Conservation (phyloP, 2,113 vertebrate species). For the Rhabdornis inornatus region DNA sequence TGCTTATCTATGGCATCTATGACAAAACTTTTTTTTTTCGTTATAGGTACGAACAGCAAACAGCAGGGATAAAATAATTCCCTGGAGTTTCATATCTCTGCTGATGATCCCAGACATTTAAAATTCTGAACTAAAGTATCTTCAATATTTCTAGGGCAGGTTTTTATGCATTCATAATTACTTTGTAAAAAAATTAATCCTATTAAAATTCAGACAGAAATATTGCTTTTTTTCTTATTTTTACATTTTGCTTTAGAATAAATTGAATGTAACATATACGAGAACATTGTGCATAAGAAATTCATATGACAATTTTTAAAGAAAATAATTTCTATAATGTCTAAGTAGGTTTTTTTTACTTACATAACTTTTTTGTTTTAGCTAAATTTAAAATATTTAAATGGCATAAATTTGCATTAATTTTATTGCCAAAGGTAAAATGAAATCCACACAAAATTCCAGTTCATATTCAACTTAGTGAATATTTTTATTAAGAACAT, state of each 20-base stretch:
- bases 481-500: not conserved
- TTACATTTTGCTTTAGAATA: not conserved
- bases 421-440: not conserved
- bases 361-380: not conserved
- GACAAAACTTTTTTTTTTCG: not conserved
- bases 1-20: not conserved
- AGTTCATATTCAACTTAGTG: not conserved
- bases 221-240: not conserved
- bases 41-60: not conserved
- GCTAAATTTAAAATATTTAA: not conserved
- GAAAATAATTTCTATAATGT: not conserved
- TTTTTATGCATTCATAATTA: not conserved
- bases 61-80: not conserved
- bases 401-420: not conserved
- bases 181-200: not conserved
- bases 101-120: not conserved
- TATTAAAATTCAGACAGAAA: not conserved
- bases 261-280: not conserved
- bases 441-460: not conserved
- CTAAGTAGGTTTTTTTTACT: not conserved
- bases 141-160: not conserved
- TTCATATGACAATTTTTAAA: not conserved
- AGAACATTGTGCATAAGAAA: not conserved
- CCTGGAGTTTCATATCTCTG: not conserved
- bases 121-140: not conserved